Percentiles rank a stretch among this genome's conserved stretches.
Conservation (phyloP, 2,888 invertebrate species). For the Dynastes maya region DNA sequence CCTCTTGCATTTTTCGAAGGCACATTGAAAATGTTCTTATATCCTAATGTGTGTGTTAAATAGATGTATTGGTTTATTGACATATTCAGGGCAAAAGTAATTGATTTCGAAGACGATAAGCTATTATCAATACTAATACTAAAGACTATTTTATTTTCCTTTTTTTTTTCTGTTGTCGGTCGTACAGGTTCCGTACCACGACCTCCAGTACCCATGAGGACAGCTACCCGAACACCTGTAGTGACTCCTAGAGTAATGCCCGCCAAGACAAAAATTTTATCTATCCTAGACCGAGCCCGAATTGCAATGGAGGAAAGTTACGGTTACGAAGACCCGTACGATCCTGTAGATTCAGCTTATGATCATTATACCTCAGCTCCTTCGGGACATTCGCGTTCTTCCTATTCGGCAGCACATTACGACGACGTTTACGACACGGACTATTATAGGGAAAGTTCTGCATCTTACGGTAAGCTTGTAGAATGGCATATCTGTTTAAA, state of each 20-base stretch:
- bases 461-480: constrained; percentile 58
- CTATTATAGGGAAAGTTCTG: constrained; percentile 66
- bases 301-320: constrained; percentile 88
- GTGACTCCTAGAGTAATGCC: constrained; percentile 75
- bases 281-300: constrained; percentile 86
- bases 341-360: constrained; percentile 62
- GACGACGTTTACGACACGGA: constrained; percentile 67
- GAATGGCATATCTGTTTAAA: constrained; percentile 4
- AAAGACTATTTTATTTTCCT: too few species aligned
- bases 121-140: too few species aligned
- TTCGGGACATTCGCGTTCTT: constrained; percentile 60
- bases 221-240: constrained; percentile 69
- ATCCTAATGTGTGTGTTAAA: too few species aligned
- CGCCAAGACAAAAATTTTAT: constrained; percentile 86
- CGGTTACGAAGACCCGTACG: constrained; percentile 72
- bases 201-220: constrained; percentile 70
- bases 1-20: too few species aligned
- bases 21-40: too few species aligned
- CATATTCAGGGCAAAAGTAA: too few species aligned
- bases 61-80: too few species aligned
- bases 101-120: too few species aligned
- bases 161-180: too few species aligned
- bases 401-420: constrained; percentile 67
- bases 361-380: constrained; percentile 62
- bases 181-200: constrained; percentile 65